These are phyloP conservation scores for Enhydra lutris DNA, from an alignment of 2,113 vertebrate species.

Conservation along the genomic window DNA sequence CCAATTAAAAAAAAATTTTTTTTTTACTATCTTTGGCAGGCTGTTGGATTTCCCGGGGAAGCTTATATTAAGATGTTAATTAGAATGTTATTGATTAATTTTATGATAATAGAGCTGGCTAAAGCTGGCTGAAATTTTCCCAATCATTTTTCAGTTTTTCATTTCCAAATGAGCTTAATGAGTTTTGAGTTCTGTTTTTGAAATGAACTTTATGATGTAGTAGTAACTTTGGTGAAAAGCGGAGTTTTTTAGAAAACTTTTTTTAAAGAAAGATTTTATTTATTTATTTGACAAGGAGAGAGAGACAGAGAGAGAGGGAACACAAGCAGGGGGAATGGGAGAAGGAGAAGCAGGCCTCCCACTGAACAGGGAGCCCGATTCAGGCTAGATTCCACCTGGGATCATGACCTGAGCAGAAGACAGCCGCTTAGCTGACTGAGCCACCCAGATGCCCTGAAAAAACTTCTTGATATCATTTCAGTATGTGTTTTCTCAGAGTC, in stretches of 20 bases:
- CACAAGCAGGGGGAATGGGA: too few species aligned
- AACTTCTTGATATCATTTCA: background rate
- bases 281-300: too few species aligned
- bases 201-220: background rate
- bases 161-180: conserved; percentile 31
- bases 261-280: too few species aligned
- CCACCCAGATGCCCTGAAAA: too few species aligned
- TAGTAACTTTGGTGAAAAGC: background rate
- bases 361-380: too few species aligned
- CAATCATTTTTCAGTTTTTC: background rate
- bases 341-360: too few species aligned
- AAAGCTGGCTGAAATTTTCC: background rate
- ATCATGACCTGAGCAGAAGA: too few species aligned
- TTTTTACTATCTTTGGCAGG: background rate
- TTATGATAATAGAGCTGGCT: background rate
- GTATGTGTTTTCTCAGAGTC: background rate
- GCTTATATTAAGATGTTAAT: conserved; percentile 39
- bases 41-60: background rate
- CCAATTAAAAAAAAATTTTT: background rate
- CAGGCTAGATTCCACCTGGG: too few species aligned
- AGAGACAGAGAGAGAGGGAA: too few species aligned
- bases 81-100: conserved; percentile 37
- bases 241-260: background rate
- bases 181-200: conserved; percentile 14
- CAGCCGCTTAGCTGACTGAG: too few species aligned